Base-by-base conservation (phyloP, 2,797 vertebrate species). In the Clamator glandarius region DNA sequence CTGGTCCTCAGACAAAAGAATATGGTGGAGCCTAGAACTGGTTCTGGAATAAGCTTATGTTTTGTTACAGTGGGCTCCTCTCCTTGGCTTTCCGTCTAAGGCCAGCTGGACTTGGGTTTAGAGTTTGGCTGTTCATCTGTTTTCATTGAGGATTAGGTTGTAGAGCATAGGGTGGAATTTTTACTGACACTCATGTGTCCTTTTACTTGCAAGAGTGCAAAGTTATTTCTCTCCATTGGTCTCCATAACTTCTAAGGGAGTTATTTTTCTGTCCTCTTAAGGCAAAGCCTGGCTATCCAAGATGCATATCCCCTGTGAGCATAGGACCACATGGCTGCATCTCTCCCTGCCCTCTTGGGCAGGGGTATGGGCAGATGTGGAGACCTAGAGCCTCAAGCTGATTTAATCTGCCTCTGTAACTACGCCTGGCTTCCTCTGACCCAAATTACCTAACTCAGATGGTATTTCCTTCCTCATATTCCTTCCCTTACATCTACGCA, bases 391-490 rank as follows among this genome's bases (percentile, higher is more conserved):
- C 70, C 74, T 84, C 19, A 9, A 58, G 67, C 11, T 68, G 87
- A 74, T 94, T 96, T 87, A 79, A 74, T 95, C 91, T 96, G 89
- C 89, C 74, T 92, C 85, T 82, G 61, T 95, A 90, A 92, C 91
- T 94, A 62, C 0, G 33, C 83, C 93, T 94, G 87, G 83, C 80
- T 96, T 96, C 92, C 89, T 96, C 93, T 92, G 93, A 91, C 91
- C 95, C 95, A 96, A 89, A 97, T 97, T 96, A 97, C 96, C 90
- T 95, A 95, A 93, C 92, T 72, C 86, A 80, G 68, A 50, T 95
- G 96, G 95, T 91, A 97, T 97, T 97, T 97, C 95, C 95, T 97
- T 97, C 96, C 94, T 96, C 95, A 93, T 96, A 95, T 92, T 96
- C 95, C 90, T 95, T 70, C 74, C 81, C 92, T 95, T 91, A 89